These are phyloP conservation scores for Gymnarchus niloticus DNA, from an alignment of 2,113 vertebrate species.

Conservation along the genomic window DNA sequence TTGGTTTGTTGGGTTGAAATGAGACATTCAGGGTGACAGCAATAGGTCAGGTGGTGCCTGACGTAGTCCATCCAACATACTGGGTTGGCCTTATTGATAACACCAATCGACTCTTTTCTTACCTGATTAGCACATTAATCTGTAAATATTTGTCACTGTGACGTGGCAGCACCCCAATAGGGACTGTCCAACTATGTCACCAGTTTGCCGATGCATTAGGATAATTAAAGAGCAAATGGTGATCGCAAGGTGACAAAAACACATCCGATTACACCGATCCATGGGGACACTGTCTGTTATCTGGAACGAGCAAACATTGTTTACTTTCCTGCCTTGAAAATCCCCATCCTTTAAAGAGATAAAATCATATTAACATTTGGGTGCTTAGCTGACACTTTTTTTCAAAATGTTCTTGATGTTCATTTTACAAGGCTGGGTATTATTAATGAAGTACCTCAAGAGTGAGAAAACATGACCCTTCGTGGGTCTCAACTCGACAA, in stretches of 20 bases:
- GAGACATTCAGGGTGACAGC: not conserved
- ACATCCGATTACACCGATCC: constrained; percentile 32
- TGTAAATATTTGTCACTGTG: constrained; percentile 58
- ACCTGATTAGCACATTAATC: constrained; percentile 47
- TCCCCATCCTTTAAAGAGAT: not conserved
- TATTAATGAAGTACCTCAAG: not conserved
- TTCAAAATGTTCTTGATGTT: not conserved
- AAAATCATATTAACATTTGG: not conserved
- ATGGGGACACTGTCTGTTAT: not conserved
- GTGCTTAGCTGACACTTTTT: not conserved
- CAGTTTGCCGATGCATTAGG: constrained; percentile 54
- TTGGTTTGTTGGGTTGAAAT: not conserved
- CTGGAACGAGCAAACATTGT: not conserved
- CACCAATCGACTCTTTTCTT: constrained; percentile 46
- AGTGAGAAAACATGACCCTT: not conserved
- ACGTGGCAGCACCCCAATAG: constrained; percentile 46
- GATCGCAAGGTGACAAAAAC: constrained; percentile 37
- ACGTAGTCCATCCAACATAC: too few species aligned
- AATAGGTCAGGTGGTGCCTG: not conserved
- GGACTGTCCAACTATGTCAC: constrained; percentile 48
- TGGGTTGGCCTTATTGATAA: constrained; percentile 38
- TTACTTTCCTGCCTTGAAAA: not conserved
- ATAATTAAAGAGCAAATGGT: constrained; percentile 45
- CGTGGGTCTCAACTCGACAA: not conserved
- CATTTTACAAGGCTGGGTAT: not conserved